Conservation (phyloP, 2,797 vertebrate species). For the Lutjanus campechanus region DNA sequence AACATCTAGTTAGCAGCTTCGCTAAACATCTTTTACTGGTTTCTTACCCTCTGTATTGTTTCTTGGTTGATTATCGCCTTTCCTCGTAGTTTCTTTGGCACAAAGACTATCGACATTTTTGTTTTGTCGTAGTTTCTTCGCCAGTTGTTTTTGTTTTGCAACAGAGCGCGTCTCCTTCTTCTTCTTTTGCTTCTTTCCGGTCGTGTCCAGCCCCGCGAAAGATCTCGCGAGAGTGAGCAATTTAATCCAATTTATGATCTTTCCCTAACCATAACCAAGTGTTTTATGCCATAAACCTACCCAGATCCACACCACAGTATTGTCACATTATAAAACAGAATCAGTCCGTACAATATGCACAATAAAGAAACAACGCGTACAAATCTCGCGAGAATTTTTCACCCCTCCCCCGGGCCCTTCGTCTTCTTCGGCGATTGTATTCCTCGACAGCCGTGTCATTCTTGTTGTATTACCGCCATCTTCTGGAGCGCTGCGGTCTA, state of each 20-base stretch:
- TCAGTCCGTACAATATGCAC: no score
- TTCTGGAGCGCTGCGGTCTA: constrained; percentile 2
- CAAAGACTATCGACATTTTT: constrained; percentile 92
- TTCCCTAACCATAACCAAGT: no score
- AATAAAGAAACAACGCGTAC: no score
- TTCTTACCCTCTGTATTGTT: constrained; percentile 91
- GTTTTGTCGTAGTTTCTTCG: accelerated
- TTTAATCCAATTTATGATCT: no score
- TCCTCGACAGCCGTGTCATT: accelerated
- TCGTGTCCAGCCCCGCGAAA: no score
- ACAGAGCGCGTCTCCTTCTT: not conserved
- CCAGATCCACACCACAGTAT: no score
- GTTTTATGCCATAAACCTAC: no score
- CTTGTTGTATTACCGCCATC: constrained; percentile 7
- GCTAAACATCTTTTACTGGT: accelerated
- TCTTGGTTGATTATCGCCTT: constrained; percentile 92
- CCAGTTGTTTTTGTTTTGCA: not conserved
- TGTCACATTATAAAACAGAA: no score
- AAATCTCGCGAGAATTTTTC: no score
- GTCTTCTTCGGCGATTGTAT: constrained; percentile 25
- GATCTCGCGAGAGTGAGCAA: no score
- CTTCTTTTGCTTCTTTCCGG: not conserved
- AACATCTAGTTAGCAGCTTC: not conserved
- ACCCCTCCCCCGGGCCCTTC: not conserved
- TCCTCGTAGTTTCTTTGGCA: constrained; percentile 91